A percentile compares a stretch with the other conserved stretches of the same genome.
phyloP scores from a whole-genome alignment of 2,888 invertebrate genomes.

The Leucoptera coffeella region DNA sequence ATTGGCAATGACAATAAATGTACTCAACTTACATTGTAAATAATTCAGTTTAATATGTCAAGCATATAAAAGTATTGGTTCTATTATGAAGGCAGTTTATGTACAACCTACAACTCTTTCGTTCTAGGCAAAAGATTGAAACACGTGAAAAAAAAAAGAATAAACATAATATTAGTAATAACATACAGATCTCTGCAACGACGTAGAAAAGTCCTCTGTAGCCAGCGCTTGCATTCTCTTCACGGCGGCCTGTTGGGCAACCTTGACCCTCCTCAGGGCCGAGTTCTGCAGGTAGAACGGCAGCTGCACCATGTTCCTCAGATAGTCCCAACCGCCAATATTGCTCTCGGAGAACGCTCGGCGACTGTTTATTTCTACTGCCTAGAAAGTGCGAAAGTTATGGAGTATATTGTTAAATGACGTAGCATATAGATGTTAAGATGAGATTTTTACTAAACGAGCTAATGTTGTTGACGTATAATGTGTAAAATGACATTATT shows the following conservation, averaged over 20 bases:
- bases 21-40: no score
- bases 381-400: constrained; percentile 33
- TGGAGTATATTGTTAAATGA: neutral
- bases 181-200: constrained; percentile 44
- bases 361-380: constrained; percentile 84
- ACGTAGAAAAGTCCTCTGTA: constrained; percentile 42
- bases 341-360: constrained; percentile 84
- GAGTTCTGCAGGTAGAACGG: constrained; percentile 98
- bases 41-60: no score
- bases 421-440: no score
- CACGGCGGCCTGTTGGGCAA: constrained; percentile 75
- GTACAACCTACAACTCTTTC: no score
- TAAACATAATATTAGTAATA: neutral
- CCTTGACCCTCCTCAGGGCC: constrained; percentile 81
- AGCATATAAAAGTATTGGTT: no score
- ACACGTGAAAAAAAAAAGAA: no score
- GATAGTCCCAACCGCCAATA: constrained; percentile 91
- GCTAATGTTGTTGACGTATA: no score
- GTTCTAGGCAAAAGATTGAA: no score
- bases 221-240: constrained; percentile 35
- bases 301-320: constrained; percentile 93
- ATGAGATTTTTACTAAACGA: no score
- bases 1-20: no score
- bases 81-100: no score
- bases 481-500: neutral